These are phyloP conservation scores for Cyrtodaria siliqua DNA, from an alignment of 2,888 invertebrate genomes.

Conservation along the genomic window DNA sequence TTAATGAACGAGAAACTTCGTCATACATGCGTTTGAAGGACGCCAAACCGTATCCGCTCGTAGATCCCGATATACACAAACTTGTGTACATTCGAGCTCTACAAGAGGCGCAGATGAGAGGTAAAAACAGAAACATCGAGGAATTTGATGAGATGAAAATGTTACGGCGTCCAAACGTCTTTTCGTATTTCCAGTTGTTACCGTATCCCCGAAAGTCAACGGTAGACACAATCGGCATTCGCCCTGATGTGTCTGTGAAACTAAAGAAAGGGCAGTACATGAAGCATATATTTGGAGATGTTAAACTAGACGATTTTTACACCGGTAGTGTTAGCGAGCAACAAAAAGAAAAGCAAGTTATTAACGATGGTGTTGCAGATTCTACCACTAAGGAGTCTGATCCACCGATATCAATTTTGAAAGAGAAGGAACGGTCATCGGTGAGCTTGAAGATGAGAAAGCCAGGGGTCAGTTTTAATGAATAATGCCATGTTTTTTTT, in stretches of 20 bases:
- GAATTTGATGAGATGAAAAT: conserved; percentile 30
- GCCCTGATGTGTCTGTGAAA: conserved; percentile 38
- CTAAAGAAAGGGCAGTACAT: conserved; percentile 64
- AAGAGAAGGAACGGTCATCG: conserved; percentile 40
- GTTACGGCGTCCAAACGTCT: conserved; percentile 55
- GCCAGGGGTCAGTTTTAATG: conserved; percentile 8
- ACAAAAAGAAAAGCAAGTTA: conserved; percentile 5
- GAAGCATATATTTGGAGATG: conserved; percentile 70
- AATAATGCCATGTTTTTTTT: no score
- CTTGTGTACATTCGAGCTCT: conserved; percentile 63
- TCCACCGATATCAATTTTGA: conserved; percentile 6
- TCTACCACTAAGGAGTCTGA: not conserved
- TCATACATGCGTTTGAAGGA: conserved; percentile 27
- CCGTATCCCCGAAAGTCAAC: conserved; percentile 29
- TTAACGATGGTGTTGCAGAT: conserved; percentile 9
- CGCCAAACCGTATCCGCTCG: conserved; percentile 43
- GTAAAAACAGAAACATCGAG: not conserved
- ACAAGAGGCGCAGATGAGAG: conserved; percentile 37
- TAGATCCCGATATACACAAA: conserved; percentile 64
- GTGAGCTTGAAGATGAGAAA: conserved; percentile 50
- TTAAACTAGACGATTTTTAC: conserved; percentile 62
- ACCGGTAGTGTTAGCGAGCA: conserved; percentile 38
- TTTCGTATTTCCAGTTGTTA: conserved; percentile 66
- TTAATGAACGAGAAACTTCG: conserved; percentile 13
- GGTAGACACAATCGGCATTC: conserved; percentile 35